These are phyloP conservation scores for Alectoris magna DNA, from an alignment of 2,797 vertebrate species.

Conservation along the genomic window DNA sequence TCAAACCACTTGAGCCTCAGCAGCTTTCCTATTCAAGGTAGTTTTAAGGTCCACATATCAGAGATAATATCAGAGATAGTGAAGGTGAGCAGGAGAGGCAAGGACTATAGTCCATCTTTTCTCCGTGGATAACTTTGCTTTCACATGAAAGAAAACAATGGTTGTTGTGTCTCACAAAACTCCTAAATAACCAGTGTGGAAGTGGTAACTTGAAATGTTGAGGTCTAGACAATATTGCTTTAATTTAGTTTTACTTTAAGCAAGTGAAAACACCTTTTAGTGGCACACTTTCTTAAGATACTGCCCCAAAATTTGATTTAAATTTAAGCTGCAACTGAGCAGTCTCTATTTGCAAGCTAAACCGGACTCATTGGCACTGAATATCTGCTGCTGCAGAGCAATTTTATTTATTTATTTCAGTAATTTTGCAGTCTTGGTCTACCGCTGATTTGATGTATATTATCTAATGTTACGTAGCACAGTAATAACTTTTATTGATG, in stretches of 20 bases:
- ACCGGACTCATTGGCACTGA: neutral
- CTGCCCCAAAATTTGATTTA: neutral
- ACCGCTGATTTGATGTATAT: neutral
- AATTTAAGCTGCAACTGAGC: neutral
- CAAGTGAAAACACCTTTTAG: neutral
- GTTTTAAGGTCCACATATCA: neutral
- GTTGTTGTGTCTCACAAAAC: neutral
- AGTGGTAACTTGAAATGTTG: neutral
- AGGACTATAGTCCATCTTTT: neutral
- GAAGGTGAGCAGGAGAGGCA: too few species aligned
- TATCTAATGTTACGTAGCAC: neutral
- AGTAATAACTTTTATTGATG: neutral
- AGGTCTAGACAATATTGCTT: neutral
- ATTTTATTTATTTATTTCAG: neutral
- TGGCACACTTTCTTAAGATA: neutral
- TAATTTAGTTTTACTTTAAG: neutral
- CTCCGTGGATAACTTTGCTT: neutral
- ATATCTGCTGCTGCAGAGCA: neutral
- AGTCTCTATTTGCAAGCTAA: neutral
- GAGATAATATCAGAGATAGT: neutral
- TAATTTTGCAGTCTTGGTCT: neutral
- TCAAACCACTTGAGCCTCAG: neutral
- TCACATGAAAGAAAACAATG: neutral
- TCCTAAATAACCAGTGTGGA: neutral
- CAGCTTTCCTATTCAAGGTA: neutral